Evolutionary conservation across 2,888 invertebrate genomes (phyloP).

Genomic region (Plutella xylostella): DNA sequence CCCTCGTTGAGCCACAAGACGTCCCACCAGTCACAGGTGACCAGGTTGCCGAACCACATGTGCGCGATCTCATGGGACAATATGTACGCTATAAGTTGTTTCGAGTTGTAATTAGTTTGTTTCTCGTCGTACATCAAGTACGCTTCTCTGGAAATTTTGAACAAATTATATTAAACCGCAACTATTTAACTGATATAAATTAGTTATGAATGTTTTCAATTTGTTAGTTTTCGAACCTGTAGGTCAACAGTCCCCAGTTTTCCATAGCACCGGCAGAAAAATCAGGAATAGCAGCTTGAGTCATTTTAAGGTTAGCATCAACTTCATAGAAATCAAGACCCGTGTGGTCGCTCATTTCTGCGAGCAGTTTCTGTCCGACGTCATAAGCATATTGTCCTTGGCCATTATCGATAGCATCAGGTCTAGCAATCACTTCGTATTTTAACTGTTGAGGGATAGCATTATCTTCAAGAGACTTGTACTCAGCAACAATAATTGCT

Average conservation of each 20-base stretch:
- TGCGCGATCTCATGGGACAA: constrained; percentile 80
- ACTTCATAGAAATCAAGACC: constrained; percentile 54
- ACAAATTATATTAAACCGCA: too few species aligned
- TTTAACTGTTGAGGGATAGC: constrained; percentile 15
- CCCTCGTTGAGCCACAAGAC: constrained; percentile 75
- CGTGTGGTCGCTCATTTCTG: constrained; percentile 69
- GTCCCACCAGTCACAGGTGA: constrained; percentile 75
- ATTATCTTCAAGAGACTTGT: constrained; percentile 28
- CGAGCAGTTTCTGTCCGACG: constrained; percentile 49
- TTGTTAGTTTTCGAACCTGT: constrained; percentile 55
- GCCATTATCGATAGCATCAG: constrained; percentile 34
- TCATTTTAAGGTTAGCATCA: constrained; percentile 62
- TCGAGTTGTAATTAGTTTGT: constrained; percentile 46
- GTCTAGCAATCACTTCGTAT: constrained; percentile 59
- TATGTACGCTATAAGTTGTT: constrained; percentile 68
- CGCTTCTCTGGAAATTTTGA: constrained; percentile 48
- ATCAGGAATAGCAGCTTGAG: constrained; percentile 83
- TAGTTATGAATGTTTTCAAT: background rate
- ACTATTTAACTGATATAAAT: too few species aligned
- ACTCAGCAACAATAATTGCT: constrained; percentile 76
- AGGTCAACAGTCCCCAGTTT: constrained; percentile 86
- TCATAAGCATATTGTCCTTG: constrained; percentile 52
- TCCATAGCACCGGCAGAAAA: constrained; percentile 86
- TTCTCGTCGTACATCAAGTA: constrained; percentile 49
- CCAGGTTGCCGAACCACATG: constrained; percentile 79